Evolutionary conservation across 2,888 invertebrate species (phyloP), one percentile per base, ranked within the genome.

Genomic region (Hyppa rectilinea): DNA sequence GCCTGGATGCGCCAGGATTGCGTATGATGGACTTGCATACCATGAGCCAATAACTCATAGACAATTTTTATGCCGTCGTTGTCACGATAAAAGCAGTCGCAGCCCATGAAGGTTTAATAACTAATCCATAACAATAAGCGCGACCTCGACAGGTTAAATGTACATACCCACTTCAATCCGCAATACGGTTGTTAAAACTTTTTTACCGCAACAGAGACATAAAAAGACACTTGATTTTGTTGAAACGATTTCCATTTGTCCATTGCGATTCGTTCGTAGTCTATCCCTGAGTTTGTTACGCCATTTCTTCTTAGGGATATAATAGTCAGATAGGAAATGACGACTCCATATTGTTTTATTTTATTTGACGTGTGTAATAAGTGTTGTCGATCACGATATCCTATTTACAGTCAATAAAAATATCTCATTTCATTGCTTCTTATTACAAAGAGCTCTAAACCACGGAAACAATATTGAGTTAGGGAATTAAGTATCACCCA

Each of bases 161-260:
- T 26, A 36, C 12, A 31, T 23, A 50, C 60, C 29, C 45, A 45
- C 45, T 72, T 62, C 17, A 23, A 45, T 62, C n/a, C 38, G 74
- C 45, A 74, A 53, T 63, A 47, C 38, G 26, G 52, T 40, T 29
- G 38, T 53, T 40, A 45, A 23, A 47, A 29, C 17, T 29, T 47
- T 68, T 71, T 47, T 23, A 64, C 23, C 10, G 45, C 47, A 34
- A 72, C 23, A 55, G 26, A n/a, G 50, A 43, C 52, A 34, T 73
- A 26, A 61, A 73, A 47, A 62, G 17, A 26, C 60, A 34, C 26
- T 56, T 38, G 12, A 38, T 31, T 31, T 10, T 5, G 52, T 34
- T 12, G 12, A 62, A 73, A 34, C n/a, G 6, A 26, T 29, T 61
- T 62, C 26, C 38, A 29, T 47, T 72, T 26, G 10, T 12, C 6